Evolutionary conservation across 2,888 invertebrate genomes (phyloP).

Genomic region (Xestobium rufovillosum): DNA sequence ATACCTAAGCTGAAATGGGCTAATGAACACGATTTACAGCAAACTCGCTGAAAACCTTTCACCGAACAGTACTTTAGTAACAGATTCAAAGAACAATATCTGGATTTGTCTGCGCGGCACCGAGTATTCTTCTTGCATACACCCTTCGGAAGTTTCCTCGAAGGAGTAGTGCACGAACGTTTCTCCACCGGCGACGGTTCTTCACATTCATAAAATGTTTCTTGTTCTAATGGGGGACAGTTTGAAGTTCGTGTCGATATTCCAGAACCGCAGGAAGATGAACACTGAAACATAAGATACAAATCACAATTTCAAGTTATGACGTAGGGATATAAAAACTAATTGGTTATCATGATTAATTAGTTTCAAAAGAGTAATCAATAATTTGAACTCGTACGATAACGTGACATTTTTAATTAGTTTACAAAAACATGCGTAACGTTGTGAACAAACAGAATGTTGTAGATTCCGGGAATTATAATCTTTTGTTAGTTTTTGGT

Average conservation of each 20-base stretch:
- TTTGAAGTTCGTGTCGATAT: constrained; percentile 47
- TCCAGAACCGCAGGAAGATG: constrained; percentile 54
- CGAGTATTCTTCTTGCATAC: constrained; percentile 27
- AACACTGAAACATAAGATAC: too few species aligned
- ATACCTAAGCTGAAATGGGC: too few species aligned
- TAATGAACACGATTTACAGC: constrained; percentile 52
- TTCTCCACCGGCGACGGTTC: constrained; percentile 47
- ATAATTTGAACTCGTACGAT: too few species aligned
- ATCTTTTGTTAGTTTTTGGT: too few species aligned
- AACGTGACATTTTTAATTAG: too few species aligned
- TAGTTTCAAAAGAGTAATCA: too few species aligned
- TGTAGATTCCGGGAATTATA: too few species aligned
- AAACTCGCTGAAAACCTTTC: constrained; percentile 49
- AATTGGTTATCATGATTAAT: too few species aligned
- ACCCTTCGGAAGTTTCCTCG: constrained; percentile 30
- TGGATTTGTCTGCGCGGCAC: constrained; percentile 34
- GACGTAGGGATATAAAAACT: too few species aligned
- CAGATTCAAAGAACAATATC: constrained; percentile 48
- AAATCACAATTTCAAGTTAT: too few species aligned
- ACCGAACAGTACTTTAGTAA: constrained; percentile 35
- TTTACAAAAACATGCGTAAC: too few species aligned
- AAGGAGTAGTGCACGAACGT: constrained; percentile 44
- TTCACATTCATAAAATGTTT: constrained; percentile 47
- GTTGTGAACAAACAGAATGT: too few species aligned
- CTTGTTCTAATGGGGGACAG: constrained; percentile 48